Base-by-base conservation (phyloP, 1,140 invertebrate genomes). In the Camponotus pennsylvanicus region DNA sequence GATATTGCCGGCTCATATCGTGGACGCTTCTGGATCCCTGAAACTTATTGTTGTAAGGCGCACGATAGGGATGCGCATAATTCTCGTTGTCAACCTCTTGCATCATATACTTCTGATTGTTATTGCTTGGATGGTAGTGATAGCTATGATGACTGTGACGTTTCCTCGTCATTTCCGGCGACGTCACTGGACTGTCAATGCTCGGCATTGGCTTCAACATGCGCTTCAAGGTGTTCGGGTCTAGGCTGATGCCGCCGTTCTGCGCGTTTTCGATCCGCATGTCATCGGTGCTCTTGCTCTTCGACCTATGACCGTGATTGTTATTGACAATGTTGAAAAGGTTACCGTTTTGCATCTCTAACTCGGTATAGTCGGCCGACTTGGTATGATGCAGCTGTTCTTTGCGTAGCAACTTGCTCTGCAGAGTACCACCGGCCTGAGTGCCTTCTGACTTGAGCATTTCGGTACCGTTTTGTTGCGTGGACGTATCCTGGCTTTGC, bases 191-290 rank as follows among this genome's bases (percentile, higher is more conserved):
- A 93, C 97, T 98, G 91, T 98, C 98, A 78, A 97, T 97, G 90
- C 97, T 97, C 34, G 98, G 97, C 96, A 99, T 98, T 34, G 98
- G 98, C 91, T 99, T 99, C 86, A 99, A 95, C 98, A 99, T 98
- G 64, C 98, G 96, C 93, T 99, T 99, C 87, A 99, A 95, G 1
- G 98, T 99, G 93, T 98, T 98, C 88, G 98, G 98, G 94, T 98
- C 98, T 92, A 96, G 89, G 91, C 94, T 96, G 85, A 96, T 94
- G 42, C 95, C 95, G 84, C 94, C 94, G 89, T 96, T 96, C 85
- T 96, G 95, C 88, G 95, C 96, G 93, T 97, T 97, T 45, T 94
- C 95, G 82, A 95, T 95, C 49, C 96, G 95, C 97, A 98, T 98
- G 92, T 98, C 98, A 94, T 98, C 98, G 34, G 98, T 98, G 94